Evolutionary conservation across 2,113 vertebrate genomes (phyloP), one percentile per base, ranked within the genome.

Genomic region (Tychaedon coryphoeus): DNA sequence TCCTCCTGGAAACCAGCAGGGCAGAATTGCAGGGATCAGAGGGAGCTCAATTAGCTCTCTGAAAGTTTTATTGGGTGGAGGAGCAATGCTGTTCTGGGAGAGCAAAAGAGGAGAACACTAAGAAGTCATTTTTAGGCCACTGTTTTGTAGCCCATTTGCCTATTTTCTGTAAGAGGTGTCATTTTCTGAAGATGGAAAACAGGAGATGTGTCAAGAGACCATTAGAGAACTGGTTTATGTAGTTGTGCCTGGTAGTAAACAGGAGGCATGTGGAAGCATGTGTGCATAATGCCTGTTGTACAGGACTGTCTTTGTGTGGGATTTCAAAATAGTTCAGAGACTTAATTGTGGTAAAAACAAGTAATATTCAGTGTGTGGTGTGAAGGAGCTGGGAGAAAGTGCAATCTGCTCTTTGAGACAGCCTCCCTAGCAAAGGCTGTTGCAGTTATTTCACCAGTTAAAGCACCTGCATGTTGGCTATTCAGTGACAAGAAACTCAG

Each of bases 301-400:
- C 70, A 4, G 1, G 77, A 38, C 66, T 72, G 29, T 58, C 75
- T 94, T 86, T 71, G 75, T 77, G 90, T 92, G 90, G 88, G 75
- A 93, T 84, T 93, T 94, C 86, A 93, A 90, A 93, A 94, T 60
- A 90, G 69, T 71, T 92, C 86, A 84, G 65, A 86, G 78, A 77
- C 50, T 86, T 90, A 93, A 84, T 23, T 94, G 72, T 90, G 65
- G 61, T 92, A 47, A 56, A 95, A 82, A 40, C 76, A 61, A 40
- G 42, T 42, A 88, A 88, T 62, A 54, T 90, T 83, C 6, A 7
- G 26, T 92, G 85, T 1, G 1, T 71, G 80, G 80, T 85, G 26
- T 50, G 73, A 82, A 92, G 69, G 60, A 88, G 67, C 67, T 88
- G 43, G 86, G 78, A 95, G 56, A 90, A 94, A 92, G 40, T 58